phyloP scores from a whole-genome alignment of 2,113 vertebrate genomes.

The Etheostoma cragini region DNA sequence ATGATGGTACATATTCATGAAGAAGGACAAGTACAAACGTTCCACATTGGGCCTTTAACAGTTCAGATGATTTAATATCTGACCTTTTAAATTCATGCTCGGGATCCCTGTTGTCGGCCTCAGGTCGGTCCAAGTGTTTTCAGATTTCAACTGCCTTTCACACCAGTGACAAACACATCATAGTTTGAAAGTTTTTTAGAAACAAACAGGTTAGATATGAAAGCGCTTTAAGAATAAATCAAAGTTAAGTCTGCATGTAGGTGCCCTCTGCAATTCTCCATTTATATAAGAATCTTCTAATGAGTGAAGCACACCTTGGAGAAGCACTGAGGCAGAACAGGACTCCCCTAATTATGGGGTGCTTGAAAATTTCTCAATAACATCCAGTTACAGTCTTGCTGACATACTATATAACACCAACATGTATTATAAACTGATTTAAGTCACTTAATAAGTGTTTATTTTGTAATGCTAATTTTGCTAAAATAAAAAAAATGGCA shows the following conservation, averaged over 20 bases:
- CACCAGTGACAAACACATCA: background rate
- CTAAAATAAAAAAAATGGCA: background rate
- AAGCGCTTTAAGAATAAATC: background rate
- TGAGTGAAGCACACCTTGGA: background rate
- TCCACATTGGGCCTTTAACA: too few species aligned
- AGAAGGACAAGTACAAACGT: too few species aligned
- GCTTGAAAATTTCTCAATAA: background rate
- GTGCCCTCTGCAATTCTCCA: background rate
- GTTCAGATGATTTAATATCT: background rate
- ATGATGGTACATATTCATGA: too few species aligned
- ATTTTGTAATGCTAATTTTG: too few species aligned
- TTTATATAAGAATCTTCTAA: background rate
- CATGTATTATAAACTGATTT: background rate
- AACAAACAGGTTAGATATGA: background rate
- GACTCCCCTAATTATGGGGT: background rate
- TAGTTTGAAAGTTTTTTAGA: too few species aligned
- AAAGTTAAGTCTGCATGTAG: background rate
- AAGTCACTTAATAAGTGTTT: background rate
- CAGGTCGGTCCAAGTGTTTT: background rate
- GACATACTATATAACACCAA: background rate
- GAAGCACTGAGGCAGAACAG: background rate
- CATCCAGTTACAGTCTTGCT: background rate
- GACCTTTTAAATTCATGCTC: background rate
- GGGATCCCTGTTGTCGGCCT: background rate
- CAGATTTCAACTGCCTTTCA: background rate